These are phyloP conservation scores for Meriones psammophilus DNA, from an alignment of 2,797 vertebrate genomes.

Conservation along the genomic window DNA sequence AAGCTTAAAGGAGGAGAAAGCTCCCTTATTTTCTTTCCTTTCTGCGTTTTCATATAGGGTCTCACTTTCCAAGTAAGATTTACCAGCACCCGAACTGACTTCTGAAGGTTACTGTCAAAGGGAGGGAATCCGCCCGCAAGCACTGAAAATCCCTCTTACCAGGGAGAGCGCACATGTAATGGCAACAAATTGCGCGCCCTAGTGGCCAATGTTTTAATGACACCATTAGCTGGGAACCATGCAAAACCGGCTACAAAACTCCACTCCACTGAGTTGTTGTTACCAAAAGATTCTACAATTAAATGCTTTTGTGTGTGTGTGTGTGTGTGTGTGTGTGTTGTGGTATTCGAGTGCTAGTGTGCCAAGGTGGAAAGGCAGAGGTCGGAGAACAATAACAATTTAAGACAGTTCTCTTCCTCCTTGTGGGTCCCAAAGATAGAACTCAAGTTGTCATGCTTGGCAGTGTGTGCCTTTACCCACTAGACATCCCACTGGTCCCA, in stretches of 20 bases:
- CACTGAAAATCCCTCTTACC: not conserved
- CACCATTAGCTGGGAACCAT: not conserved
- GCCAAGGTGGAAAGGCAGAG: not conserved
- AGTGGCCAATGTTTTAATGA: not conserved
- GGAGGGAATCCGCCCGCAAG: accelerated
- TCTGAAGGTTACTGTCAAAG: not conserved
- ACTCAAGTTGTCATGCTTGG: not conserved
- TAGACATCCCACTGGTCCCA: no score
- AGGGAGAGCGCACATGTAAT: accelerated
- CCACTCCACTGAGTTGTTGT: not conserved
- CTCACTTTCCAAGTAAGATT: not conserved
- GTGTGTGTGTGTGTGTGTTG: no score
- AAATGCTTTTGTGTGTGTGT: not conserved
- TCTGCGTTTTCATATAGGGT: not conserved
- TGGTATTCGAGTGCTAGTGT: no score
- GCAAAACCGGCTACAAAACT: not conserved
- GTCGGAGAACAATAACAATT: not conserved
- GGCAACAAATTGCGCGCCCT: conserved; percentile 54
- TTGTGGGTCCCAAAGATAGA: not conserved
- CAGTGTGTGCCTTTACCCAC: no score
- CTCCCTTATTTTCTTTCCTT: not conserved
- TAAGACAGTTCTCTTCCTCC: not conserved
- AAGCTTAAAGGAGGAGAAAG: not conserved
- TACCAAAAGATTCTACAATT: not conserved
- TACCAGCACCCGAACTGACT: not conserved